These are phyloP conservation scores for Tretioscincus oriximinensis DNA, from an alignment of 2,113 vertebrate genomes.

Conservation along the genomic window DNA sequence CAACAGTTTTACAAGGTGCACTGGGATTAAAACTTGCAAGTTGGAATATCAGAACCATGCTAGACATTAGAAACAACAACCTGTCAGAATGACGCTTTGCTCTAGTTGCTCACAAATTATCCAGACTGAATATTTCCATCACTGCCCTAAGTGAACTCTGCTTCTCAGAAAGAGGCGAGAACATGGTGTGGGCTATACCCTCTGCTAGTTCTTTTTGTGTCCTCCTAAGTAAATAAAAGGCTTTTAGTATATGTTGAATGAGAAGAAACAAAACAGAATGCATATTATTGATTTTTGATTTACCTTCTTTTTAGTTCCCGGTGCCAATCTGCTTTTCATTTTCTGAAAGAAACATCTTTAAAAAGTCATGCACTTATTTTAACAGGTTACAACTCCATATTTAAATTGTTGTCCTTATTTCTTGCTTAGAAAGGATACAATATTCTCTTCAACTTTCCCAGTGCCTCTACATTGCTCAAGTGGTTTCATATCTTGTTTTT, in stretches of 20 bases:
- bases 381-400: background rate
- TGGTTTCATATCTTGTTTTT: conserved; percentile 31
- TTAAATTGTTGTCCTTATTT: background rate
- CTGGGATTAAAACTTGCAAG: no score
- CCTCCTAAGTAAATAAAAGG: background rate
- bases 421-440: background rate
- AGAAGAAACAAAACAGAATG: background rate
- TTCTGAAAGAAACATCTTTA: background rate
- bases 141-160: no score
- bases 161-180: no score
- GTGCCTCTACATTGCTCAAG: background rate
- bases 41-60: no score
- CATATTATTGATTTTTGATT: background rate
- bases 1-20: no score
- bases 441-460: background rate
- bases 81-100: no score
- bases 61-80: no score
- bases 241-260: background rate
- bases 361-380: background rate
- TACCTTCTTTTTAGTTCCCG: background rate
- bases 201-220: no score
- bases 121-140: no score
- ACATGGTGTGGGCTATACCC: no score
- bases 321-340: background rate
- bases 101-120: no score